These are phyloP conservation scores for Philaenus spumarius DNA, from an alignment of 1,140 invertebrate genomes.

Conservation along the genomic window DNA sequence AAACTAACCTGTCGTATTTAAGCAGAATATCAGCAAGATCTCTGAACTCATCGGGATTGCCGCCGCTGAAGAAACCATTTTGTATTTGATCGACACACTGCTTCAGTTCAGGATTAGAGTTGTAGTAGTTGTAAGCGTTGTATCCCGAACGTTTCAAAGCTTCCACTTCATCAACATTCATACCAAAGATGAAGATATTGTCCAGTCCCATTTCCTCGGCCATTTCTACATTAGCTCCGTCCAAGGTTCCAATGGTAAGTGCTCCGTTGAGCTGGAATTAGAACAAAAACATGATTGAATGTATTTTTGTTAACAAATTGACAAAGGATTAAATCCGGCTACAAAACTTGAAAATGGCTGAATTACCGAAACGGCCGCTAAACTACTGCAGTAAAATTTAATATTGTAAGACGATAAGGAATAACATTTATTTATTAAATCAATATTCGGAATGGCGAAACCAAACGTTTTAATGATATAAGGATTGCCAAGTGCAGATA, in stretches of 20 bases:
- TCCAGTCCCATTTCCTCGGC: constrained; percentile 93
- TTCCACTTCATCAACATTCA: constrained; percentile 90
- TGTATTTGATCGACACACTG: constrained; percentile 95
- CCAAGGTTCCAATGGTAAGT: constrained; percentile 95
- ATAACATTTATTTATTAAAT: too few relatives aligned
- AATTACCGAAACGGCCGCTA: too few relatives aligned
- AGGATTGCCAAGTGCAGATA: too few relatives aligned
- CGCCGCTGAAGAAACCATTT: constrained; percentile 92
- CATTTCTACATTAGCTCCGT: constrained; percentile 99
- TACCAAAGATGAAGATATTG: constrained; percentile 99
- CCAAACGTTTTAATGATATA: too few relatives aligned
- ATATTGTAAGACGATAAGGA: too few relatives aligned
- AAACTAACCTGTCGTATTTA: constrained; percentile 82
- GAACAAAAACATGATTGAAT: too few relatives aligned
- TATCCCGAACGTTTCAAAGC: constrained; percentile 75
- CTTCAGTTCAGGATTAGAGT: constrained; percentile 81
- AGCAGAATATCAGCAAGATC: constrained; percentile 86
- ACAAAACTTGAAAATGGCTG: too few relatives aligned
- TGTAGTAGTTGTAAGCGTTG: constrained; percentile 91
- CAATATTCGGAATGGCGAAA: too few relatives aligned
- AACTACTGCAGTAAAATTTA: too few relatives aligned
- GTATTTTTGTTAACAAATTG: too few relatives aligned
- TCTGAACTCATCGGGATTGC: constrained; percentile 83
- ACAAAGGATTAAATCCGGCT: too few relatives aligned
- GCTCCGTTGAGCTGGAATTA: constrained; percentile 81